Conservation (phyloP, 2,888 invertebrate species). For the Acronicta alni region DNA sequence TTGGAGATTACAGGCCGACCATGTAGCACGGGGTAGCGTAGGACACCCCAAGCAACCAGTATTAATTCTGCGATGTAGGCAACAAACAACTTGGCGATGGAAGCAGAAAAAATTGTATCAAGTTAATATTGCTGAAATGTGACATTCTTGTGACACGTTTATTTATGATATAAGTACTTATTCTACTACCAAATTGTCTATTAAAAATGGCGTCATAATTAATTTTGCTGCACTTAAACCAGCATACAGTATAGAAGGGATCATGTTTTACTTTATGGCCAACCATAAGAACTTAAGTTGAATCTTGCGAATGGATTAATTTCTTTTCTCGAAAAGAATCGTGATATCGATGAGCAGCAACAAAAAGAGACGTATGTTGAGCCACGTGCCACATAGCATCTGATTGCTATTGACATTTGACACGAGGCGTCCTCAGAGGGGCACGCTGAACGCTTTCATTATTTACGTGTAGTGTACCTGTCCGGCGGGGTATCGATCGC, state of each 20-base stretch:
- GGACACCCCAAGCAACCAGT: conserved; percentile 28
- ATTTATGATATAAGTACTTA: neutral
- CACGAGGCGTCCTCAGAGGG: conserved; percentile 64
- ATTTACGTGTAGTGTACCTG: conserved; percentile 80
- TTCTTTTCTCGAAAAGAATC: conserved; percentile 49
- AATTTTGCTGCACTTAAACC: too few relatives aligned
- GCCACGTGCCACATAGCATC: conserved; percentile 58
- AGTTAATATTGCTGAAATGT: conserved; percentile 14
- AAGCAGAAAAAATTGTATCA: conserved; percentile 16
- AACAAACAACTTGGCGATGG: conserved; percentile 36
- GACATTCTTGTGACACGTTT: neutral
- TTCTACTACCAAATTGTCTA: conserved; percentile 9
- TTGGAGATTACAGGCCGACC: conserved; percentile 46
- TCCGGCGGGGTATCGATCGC: conserved; percentile 71
- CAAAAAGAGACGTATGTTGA: conserved; percentile 53
- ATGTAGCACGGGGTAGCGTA: conserved; percentile 23
- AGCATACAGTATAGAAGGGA: neutral
- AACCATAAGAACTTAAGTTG: conserved; percentile 33
- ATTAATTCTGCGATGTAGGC: conserved; percentile 20
- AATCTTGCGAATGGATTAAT: conserved; percentile 26
- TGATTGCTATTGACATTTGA: conserved; percentile 76
- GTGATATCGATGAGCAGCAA: conserved; percentile 41
- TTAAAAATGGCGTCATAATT: conserved; percentile 10
- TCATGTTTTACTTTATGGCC: neutral
- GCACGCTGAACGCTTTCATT: conserved; percentile 77